These are phyloP conservation scores for Colletes gigas DNA, from an alignment of 1,140 invertebrate genomes.

Conservation along the genomic window DNA sequence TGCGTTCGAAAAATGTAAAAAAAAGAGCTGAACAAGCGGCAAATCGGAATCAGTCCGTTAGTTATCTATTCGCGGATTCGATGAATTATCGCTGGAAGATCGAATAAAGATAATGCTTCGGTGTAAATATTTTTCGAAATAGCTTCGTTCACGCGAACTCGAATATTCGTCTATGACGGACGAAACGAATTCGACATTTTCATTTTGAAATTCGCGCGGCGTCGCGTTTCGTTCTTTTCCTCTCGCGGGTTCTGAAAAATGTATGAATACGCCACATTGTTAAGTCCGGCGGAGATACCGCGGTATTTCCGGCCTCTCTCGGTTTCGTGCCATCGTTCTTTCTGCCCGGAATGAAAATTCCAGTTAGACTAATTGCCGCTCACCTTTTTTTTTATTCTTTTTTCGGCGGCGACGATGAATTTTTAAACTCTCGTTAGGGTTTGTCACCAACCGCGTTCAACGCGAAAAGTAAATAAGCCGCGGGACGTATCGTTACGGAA, in stretches of 20 bases:
- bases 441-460: conserved; percentile 3
- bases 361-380: conserved; percentile 33
- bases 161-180: too few species aligned
- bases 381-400: background rate
- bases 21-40: too few species aligned
- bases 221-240: background rate
- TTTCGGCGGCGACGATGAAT: background rate
- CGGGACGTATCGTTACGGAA: conserved; percentile 28
- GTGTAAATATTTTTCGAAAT: too few species aligned
- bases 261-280: conserved; percentile 24
- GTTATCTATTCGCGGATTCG: too few species aligned
- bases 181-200: background rate
- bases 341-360: conserved; percentile 10
- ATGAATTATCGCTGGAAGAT: too few species aligned
- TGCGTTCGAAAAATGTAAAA: too few species aligned
- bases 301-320: background rate
- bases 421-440: conserved; percentile 17
- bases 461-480: conserved; percentile 27
- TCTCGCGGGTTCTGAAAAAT: background rate
- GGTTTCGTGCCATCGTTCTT: background rate
- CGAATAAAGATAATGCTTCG: too few species aligned
- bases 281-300: conserved; percentile 14
- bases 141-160: too few species aligned
- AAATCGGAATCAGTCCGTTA: too few species aligned
- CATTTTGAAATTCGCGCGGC: background rate